Evolutionary conservation across 2,113 vertebrate genomes (phyloP), one percentile per base, ranked within the genome.

Genomic region (Colinus virginianus): DNA sequence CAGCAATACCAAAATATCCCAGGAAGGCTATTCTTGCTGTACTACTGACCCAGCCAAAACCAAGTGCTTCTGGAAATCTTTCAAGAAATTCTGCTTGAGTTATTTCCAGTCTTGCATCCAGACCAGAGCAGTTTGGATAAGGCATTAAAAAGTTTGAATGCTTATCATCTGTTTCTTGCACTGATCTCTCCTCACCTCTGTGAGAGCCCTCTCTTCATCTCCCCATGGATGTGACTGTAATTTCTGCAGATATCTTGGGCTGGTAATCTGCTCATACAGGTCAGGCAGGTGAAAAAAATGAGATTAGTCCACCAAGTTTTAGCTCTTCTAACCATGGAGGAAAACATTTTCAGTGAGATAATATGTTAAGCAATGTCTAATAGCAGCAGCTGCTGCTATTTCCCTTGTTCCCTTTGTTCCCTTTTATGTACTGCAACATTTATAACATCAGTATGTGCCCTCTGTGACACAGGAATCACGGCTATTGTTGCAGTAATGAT

Each of bases 1-100:
- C 25, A 76, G 42, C 56, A 90, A 45, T 72, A 72, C 28, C 17
- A 67, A 96, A 95, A 92, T 84, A 94, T 83, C 58, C 55, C 70
- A 69, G 61, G 61, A 90, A 92, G 32, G 55, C 53, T 97, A 68
- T 88, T 97, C 72, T 83, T 93, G 81, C 76, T 92, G 32, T 95
- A 77, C 69, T 84, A 66, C 49, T 94, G 51, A 87, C 66, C 11
- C 66, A 91, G 88, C 84, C 90, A 94, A 96, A 96, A 49, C 93
- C 91, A 79, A 90, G 58, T 56, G 8, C 32, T 90, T 84, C 81
- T 96, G 95, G 79, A 96, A 93, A 91, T 95, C 49, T 84, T 95
- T 95, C 87, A 95, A 96, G 51, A 93, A 92, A 90, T 89, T 46
- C 23, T 92, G 16, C 87, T 83, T 79, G 51, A 88, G 21, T 88